These are phyloP conservation scores for Lasioglossum lativentre DNA, from an alignment of 2,888 invertebrate genomes.

Conservation along the genomic window DNA sequence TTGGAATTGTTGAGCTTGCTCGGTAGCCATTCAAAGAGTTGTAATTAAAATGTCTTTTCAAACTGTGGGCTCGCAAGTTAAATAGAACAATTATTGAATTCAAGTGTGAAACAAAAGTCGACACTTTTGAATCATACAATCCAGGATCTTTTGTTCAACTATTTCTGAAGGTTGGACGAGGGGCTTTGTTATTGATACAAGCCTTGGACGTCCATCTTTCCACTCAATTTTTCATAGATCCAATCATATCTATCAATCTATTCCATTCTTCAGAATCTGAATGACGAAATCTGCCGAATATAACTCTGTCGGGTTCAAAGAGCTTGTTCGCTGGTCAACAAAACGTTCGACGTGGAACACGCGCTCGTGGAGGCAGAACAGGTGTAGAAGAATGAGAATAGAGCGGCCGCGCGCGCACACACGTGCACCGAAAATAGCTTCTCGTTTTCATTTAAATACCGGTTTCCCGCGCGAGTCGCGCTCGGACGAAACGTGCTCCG, in stretches of 20 bases:
- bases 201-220: no score
- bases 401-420: conserved; percentile 11
- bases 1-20: background rate
- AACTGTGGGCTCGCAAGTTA: no score
- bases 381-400: conserved; percentile 6
- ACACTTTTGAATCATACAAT: no score
- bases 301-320: conserved; percentile 14
- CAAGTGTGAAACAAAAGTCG: no score
- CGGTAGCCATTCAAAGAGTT: background rate
- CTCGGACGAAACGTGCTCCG: conserved; percentile 3
- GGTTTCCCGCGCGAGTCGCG: conserved; percentile 22
- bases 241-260: background rate
- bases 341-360: background rate
- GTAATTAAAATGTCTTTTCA: no score
- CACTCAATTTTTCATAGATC: background rate
- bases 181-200: no score
- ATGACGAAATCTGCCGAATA: background rate
- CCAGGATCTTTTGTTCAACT: no score
- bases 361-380: background rate
- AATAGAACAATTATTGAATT: no score
- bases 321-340: background rate
- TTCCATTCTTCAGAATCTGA: background rate
- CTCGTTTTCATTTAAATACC: conserved; percentile 29
- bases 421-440: conserved; percentile 42
- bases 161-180: no score